These are phyloP conservation scores for Branchellion lobata DNA, from an alignment of 2,888 invertebrate species.

Conservation along the genomic window DNA sequence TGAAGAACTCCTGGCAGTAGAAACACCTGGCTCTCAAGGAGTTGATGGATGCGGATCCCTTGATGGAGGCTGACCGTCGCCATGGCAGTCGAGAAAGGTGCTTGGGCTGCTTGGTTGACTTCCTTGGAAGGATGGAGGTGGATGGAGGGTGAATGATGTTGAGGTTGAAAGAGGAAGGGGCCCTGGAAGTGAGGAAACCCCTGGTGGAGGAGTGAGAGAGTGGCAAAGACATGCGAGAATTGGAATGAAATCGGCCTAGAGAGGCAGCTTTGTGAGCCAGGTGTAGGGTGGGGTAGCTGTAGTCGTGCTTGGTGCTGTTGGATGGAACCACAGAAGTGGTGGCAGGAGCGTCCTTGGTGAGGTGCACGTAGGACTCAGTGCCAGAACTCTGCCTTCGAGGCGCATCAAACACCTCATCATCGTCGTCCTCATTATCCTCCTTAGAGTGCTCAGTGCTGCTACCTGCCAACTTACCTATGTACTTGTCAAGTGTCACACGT, in stretches of 20 bases:
- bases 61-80: neutral
- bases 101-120: neutral
- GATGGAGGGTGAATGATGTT: neutral
- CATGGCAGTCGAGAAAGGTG: neutral
- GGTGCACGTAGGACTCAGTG: slow-evolving; percentile 45
- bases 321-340: neutral
- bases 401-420: neutral
- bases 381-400: neutral
- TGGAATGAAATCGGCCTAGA: slow-evolving; percentile 8
- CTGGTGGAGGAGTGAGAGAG: too few relatives aligned
- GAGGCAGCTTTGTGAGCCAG: neutral
- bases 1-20: slow-evolving; percentile 39
- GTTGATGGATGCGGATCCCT: neutral
- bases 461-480: neutral
- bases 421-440: neutral
- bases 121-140: neutral
- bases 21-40: slow-evolving; percentile 25
- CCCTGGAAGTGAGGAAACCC: too few relatives aligned
- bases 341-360: slow-evolving; percentile 38
- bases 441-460: neutral
- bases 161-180: neutral
- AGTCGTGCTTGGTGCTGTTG: slow-evolving; percentile 44
- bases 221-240: slow-evolving; percentile 28
- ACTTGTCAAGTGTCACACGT: slow-evolving; percentile 15
- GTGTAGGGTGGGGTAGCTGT: slow-evolving; percentile 45